Percentiles rank a stretch among this genome's conserved stretches.
Evolutionary conservation across 1,140 invertebrate species (phyloP).

Genomic region (Trinorchestia longiramus): DNA sequence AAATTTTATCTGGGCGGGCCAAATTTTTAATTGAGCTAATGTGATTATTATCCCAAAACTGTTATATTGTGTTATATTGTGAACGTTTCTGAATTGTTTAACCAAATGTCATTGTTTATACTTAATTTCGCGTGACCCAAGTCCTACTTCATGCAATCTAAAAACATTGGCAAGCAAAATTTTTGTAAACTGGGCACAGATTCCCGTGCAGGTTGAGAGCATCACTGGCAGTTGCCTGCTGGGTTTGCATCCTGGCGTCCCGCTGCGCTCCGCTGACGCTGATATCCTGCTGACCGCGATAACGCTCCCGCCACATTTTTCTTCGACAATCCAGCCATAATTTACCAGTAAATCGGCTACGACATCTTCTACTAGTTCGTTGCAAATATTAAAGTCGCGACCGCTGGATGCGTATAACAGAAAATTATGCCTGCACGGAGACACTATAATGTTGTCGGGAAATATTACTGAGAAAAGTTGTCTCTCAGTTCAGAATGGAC

Average conservation of each 20-base stretch:
- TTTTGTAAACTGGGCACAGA: too few species aligned
- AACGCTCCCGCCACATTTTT: background rate
- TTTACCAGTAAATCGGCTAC: background rate
- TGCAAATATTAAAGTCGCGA: background rate
- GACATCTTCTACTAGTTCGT: background rate
- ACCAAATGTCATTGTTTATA: too few species aligned
- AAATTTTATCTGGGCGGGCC: background rate
- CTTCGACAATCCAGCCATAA: conserved; percentile 1
- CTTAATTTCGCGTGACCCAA: too few species aligned
- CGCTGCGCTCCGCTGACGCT: background rate
- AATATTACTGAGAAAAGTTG: background rate
- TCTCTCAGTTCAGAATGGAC: background rate
- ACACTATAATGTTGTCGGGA: background rate
- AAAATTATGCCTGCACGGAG: background rate
- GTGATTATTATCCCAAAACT: too few species aligned
- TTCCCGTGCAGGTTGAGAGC: background rate
- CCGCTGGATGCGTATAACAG: background rate
- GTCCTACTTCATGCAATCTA: too few species aligned
- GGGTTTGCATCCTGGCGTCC: background rate
- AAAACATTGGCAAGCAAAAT: too few species aligned
- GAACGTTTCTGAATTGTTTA: too few species aligned
- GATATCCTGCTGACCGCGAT: background rate
- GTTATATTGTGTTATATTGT: too few species aligned
- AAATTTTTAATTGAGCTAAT: background rate
- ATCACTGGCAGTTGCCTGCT: background rate